These are phyloP conservation scores for Melanitta fusca DNA, from an alignment of 2,797 vertebrate genomes.

Conservation along the genomic window DNA sequence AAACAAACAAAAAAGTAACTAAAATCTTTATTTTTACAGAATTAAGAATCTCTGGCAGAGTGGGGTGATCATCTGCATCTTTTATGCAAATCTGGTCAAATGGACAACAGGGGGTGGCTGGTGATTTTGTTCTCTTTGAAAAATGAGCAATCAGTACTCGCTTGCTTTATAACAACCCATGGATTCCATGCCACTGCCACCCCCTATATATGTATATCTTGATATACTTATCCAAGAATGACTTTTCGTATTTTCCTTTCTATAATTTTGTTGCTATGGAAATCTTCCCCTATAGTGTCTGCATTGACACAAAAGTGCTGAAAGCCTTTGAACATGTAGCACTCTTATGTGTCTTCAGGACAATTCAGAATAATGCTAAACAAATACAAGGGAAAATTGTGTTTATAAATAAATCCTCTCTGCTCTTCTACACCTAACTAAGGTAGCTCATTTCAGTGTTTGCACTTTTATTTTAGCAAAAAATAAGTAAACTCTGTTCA, in stretches of 20 bases:
- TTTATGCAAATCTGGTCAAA: conserved; percentile 30
- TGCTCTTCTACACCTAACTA: rapidly evolving
- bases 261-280: conserved; percentile 73
- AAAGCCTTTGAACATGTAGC: background rate
- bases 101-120: background rate
- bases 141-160: background rate
- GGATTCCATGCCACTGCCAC: background rate
- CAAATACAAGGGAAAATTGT: background rate
- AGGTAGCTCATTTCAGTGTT: background rate
- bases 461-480: background rate
- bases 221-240: background rate
- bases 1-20: background rate
- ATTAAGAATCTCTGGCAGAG: background rate
- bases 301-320: conserved; percentile 16
- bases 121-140: background rate
- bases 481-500: background rate
- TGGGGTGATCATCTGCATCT: background rate
- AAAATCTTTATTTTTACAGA: background rate
- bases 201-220: background rate
- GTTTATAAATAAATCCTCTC: background rate
- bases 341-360: background rate
- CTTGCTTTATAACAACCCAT: background rate
- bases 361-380: conserved; percentile 11
- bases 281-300: conserved; percentile 27
- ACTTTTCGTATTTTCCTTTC: conserved; percentile 41